Conservation (phyloP, 2,797 vertebrate species). For the Gobionotothen gibberifrons region DNA sequence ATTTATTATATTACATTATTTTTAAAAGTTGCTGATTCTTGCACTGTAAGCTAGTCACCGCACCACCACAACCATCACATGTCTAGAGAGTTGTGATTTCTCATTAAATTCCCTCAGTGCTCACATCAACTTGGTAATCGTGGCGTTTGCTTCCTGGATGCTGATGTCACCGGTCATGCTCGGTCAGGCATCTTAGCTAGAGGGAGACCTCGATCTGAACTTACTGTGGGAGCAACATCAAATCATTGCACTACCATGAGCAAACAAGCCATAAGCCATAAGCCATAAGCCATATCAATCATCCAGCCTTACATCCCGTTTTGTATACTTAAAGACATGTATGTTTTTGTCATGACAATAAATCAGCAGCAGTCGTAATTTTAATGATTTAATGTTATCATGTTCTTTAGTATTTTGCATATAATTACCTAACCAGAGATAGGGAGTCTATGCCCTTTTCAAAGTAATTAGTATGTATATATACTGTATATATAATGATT, state of each 20-base stretch:
- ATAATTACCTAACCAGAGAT: background rate
- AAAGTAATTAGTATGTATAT: background rate
- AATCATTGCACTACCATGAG: background rate
- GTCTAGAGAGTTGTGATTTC: constrained; percentile 4
- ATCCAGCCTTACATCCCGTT: background rate
- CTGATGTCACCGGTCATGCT: constrained; percentile 13
- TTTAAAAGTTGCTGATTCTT: background rate
- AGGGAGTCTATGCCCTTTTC: background rate
- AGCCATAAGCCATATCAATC: background rate
- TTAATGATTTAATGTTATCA: background rate
- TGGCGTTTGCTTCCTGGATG: background rate
- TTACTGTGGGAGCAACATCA: constrained; percentile 3
- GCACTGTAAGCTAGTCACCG: background rate
- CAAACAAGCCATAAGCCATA: background rate
- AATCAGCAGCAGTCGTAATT: background rate
- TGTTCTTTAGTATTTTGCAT: background rate
- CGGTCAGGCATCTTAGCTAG: constrained; percentile 4
- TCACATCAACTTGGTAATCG: background rate
- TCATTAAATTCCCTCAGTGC: background rate
- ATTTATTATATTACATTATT: constrained; percentile 8
- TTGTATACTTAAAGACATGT: background rate
- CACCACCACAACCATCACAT: background rate
- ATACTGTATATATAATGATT: background rate
- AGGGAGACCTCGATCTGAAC: background rate
- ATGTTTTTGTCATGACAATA: background rate